Evolutionary conservation across 2,113 vertebrate genomes (phyloP).

Genomic region (Helogale parvula): DNA sequence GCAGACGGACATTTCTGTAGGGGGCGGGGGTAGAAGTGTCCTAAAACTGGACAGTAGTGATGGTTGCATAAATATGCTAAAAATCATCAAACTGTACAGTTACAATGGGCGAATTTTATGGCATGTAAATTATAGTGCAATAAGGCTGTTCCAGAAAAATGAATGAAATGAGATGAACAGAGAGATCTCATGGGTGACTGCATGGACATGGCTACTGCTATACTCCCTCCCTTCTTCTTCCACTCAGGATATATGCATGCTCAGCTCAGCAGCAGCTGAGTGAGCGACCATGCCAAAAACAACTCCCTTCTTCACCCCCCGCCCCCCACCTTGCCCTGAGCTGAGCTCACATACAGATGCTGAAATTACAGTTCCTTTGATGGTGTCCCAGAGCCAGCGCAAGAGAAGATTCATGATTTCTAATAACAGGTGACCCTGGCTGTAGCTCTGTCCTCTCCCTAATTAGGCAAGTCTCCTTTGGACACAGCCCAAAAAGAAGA

Average conservation of each 20-base stretch:
- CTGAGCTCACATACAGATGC: constrained; percentile 54
- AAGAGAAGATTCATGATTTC: constrained; percentile 62
- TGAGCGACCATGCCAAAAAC: constrained; percentile 10
- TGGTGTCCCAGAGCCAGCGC: constrained; percentile 33
- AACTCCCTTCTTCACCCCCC: not conserved
- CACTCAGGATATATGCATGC: not conserved
- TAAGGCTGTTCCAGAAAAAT: not conserved
- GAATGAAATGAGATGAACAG: not conserved
- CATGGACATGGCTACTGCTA: not conserved
- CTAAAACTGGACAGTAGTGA: not conserved
- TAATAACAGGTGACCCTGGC: constrained; percentile 20
- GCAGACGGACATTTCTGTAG: not conserved
- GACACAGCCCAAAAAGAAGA: constrained; percentile 22
- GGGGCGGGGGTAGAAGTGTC: not conserved
- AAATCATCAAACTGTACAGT: not conserved
- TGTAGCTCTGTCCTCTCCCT: not conserved
- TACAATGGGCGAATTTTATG: not conserved
- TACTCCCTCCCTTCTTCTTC: not conserved
- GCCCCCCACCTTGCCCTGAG: not conserved
- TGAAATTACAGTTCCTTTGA: constrained; percentile 68
- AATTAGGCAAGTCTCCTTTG: constrained; percentile 53
- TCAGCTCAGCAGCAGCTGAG: constrained; percentile 65
- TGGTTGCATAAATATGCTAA: not conserved
- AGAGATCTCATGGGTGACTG: not conserved
- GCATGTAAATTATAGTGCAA: not conserved